phyloP scores from a whole-genome alignment of 2,888 invertebrate genomes.

The Thymelicus acteon region DNA sequence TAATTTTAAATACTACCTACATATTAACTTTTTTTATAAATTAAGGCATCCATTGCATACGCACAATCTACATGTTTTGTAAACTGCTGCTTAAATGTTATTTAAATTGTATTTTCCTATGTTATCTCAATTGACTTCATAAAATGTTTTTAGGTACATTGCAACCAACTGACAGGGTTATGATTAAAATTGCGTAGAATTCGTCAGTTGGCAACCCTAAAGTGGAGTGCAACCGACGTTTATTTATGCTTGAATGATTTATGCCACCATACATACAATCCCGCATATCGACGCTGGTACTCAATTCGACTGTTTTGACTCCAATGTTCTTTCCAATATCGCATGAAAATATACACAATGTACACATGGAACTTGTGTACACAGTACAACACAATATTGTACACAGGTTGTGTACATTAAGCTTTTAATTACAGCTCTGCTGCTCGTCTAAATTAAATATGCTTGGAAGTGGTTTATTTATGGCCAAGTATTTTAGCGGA shows the following conservation, averaged over 20 bases:
- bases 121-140: no score
- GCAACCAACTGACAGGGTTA: no score
- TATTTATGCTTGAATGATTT: conserved; percentile 34
- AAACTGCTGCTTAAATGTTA: no score
- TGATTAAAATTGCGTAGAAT: no score
- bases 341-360: neutral
- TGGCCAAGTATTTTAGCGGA: conserved; percentile 12
- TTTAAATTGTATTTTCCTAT: no score
- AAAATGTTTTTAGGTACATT: no score
- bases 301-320: conserved; percentile 10
- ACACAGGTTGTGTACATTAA: no score
- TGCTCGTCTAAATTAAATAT: neutral
- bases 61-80: neutral
- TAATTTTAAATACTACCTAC: no score
- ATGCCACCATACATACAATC: conserved; percentile 28
- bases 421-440: no score
- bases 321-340: neutral
- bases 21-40: neutral
- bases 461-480: neutral
- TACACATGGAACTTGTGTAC: neutral
- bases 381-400: neutral
- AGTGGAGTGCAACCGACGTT: conserved; percentile 15
- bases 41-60: neutral
- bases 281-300: conserved; percentile 15
- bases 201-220: neutral